Evolutionary conservation across 1,140 invertebrate genomes (phyloP).

Genomic region (Drosophila bocki): DNA sequence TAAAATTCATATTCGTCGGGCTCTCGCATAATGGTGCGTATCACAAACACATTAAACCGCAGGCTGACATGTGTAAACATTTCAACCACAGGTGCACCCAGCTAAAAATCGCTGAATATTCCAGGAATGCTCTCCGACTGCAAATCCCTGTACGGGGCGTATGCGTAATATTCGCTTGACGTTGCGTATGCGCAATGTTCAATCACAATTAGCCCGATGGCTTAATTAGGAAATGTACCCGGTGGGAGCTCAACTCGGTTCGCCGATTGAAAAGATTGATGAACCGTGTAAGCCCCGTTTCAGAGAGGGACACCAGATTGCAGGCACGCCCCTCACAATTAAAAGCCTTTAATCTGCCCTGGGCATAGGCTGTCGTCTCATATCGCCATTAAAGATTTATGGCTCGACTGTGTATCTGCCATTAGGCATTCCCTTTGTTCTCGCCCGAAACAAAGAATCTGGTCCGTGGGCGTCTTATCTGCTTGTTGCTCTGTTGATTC

Average conservation of each 20-base stretch:
- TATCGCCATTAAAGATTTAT: slow-evolving; percentile 46
- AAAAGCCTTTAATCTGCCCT: slow-evolving; percentile 16
- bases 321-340: slow-evolving; percentile 12
- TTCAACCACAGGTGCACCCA: slow-evolving; percentile 13
- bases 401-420: slow-evolving; percentile 34
- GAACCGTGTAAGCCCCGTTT: slow-evolving; percentile 3
- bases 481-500: slow-evolving; percentile 45
- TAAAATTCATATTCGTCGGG: slow-evolving; percentile 18
- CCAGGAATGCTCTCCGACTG: background rate
- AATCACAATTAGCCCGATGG: slow-evolving; percentile 4
- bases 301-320: background rate
- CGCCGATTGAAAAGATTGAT: slow-evolving; percentile 19
- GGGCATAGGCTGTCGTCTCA: background rate
- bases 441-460: slow-evolving; percentile 39
- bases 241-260: background rate
- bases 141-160: slow-evolving; percentile 13
- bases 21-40: slow-evolving; percentile 21
- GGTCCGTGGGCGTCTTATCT: slow-evolving; percentile 43
- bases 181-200: slow-evolving; percentile 19
- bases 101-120: slow-evolving; percentile 14
- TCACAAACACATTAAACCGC: slow-evolving; percentile 67
- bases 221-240: slow-evolving; percentile 34
- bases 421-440: slow-evolving; percentile 49
- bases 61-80: slow-evolving; percentile 62
- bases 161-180: slow-evolving; percentile 4